Evolutionary conservation across 2,797 vertebrate genomes (phyloP), one percentile per base, ranked within the genome.

Genomic region (Sebastes matsubarae): DNA sequence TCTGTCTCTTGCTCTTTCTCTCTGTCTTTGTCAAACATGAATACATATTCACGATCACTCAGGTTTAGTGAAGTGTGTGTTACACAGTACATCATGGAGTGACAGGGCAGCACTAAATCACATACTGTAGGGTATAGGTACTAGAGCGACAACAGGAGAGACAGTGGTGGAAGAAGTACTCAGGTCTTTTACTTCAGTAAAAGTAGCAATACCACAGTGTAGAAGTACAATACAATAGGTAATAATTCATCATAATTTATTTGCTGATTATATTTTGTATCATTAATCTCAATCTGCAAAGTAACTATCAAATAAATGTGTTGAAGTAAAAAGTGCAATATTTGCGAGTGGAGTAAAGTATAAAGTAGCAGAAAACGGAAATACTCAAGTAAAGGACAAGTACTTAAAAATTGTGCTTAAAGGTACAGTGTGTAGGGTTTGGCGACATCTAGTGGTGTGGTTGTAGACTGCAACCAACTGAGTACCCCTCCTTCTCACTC

Each of bases 21-120:
- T 78, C 52, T n/a, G 16, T 75, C 50, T 84, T 77, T 84, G 72
- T 90, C 61, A 79, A 77, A 73, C 67, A 55, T 25, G 30, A 64
- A 76, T 74, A 42, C 66, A 77, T 59, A 61, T 77, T 71, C 38
- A 14, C 68, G 27, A 67, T 81, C 76, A 34, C 58, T 85, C 75
- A 66, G 67, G 68, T 83, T 87, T 61, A 87, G 63, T 81, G 42
- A 73, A 59, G 69, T 61, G 52, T 34, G 34, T 68, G 74, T 46
- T 63, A 27, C 7, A 32, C 42, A 25, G 34, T 72, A 54, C 29
- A 70, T 79, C 75, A 70, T 34, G 32, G 36, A 72, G 42, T 72
- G 80, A 67, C 80, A 80, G 75, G 42, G 64, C 42, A 57, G 66
- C 74, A 55, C 60, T 83, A 69, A 74, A 75, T 81, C 82, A 73